Base-by-base conservation (phyloP, 1,140 invertebrate genomes). In the Drosophila insularis region DNA sequence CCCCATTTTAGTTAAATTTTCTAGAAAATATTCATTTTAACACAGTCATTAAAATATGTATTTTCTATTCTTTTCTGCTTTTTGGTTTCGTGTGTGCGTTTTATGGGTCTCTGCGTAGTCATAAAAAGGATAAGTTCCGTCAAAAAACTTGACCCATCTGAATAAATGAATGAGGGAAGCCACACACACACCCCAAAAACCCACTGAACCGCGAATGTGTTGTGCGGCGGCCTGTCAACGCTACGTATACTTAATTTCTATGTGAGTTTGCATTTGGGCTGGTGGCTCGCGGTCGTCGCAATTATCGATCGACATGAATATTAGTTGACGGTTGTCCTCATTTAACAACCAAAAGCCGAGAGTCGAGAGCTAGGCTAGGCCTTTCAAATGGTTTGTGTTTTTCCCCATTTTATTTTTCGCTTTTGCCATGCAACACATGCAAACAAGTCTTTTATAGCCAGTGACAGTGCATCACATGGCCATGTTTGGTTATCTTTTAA, bases 251-350 rank as follows among this genome's bases (percentile, higher is more conserved):
- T 86, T 86, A 81, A 86, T 86, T 19, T 37, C 17, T 50, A 50
- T 50, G 68, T 89, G 84, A 80, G 79, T 89, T 71, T 79, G 82
- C 87, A 81, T 81, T 27, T 79, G 75, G 67, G 78, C 13, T 10
- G 14, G 54, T 32, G n/a, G 14, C 54, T 32, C 7, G 14, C 54
- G 27, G 55, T 17, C 55, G 74, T 67, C 71, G 68, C 78, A 74
- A 78, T 86, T 86, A 86, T 86, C 84, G 82, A 86, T 86, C 81
- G 82, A 79, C 84, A 82, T 86, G 82, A 85, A 87, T 86, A 86
- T 86, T 86, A 86, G 75, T 63, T 50, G 43, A 21, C 79, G 82
- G 82, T 68, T 68, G 82, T 86, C 81, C 82, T 86, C 81, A 81
- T 79, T 87, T 86, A 79, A 62, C 32, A 69, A 61, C 71, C 69